Evolutionary conservation across 2,888 invertebrate species (phyloP).

Genomic region (Girardia tigrina): DNA sequence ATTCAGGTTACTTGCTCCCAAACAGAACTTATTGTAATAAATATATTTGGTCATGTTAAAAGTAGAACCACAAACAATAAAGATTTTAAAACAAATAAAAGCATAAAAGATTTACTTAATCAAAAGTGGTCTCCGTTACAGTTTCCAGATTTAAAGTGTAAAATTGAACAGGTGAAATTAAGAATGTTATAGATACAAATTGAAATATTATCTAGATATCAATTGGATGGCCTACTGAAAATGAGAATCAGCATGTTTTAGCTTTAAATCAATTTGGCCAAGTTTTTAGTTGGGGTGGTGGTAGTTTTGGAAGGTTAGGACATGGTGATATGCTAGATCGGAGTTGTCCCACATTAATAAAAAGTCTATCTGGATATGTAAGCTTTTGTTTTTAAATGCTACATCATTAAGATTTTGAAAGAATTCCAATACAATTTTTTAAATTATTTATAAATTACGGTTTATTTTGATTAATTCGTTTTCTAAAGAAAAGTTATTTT

Average conservation of each 20-base stretch:
- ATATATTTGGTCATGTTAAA: not conserved
- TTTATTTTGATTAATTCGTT: too few species aligned
- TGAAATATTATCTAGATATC: not conserved
- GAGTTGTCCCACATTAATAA: not conserved
- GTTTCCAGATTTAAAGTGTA: slow-evolving; percentile 13
- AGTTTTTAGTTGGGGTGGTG: not conserved
- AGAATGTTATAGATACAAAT: not conserved
- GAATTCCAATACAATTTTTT: too few species aligned
- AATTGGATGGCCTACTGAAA: not conserved
- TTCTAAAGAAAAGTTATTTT: too few species aligned
- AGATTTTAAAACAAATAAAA: not conserved
- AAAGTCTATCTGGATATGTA: not conserved
- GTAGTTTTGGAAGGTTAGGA: not conserved
- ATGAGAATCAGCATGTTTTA: not conserved
- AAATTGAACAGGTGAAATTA: slow-evolving; percentile 3
- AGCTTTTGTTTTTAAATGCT: too few species aligned
- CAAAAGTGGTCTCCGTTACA: not conserved
- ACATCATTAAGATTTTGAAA: too few species aligned
- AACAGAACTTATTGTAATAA: not conserved
- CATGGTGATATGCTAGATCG: not conserved
- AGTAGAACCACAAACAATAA: not conserved
- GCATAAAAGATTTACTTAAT: too few species aligned
- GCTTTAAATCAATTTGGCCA: not conserved
- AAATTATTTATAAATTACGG: too few species aligned
- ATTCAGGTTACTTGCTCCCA: not conserved